Evolutionary conservation across 2,797 vertebrate species (phyloP).

Genomic region (Falco novaeseelandiae): DNA sequence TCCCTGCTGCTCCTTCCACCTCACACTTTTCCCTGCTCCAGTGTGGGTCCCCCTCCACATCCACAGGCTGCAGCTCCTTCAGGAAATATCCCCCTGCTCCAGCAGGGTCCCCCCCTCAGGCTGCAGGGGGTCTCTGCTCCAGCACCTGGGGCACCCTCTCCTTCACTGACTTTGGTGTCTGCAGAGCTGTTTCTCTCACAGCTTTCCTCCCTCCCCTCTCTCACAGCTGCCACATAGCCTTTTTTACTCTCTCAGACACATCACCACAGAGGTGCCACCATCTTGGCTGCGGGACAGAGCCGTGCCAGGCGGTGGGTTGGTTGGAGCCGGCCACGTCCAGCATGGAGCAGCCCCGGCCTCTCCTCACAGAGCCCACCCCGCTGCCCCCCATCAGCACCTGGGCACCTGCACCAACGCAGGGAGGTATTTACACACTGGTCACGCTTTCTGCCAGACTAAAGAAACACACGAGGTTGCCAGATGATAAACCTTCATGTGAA

Average conservation of each 20-base stretch:
- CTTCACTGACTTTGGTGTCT: neutral
- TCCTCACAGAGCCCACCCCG: neutral
- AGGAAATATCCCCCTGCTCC: neutral
- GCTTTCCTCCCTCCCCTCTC: neutral
- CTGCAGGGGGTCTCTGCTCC: neutral
- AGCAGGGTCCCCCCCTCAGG: neutral
- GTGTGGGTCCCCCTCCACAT: neutral
- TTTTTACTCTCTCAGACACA: neutral
- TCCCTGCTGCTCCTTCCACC: neutral
- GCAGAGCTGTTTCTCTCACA: neutral
- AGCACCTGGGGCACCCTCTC: neutral
- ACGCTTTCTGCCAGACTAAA: neutral
- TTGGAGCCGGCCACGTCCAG: neutral
- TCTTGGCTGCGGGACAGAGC: too few relatives aligned
- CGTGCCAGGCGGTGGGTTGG: accelerated
- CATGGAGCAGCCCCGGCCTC: too few relatives aligned
- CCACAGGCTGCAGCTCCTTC: neutral
- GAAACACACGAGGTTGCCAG: neutral
- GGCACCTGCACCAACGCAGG: neutral
- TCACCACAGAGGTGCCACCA: neutral
- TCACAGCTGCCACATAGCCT: accelerated
- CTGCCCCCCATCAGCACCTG: neutral
- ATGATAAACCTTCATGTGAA: neutral
- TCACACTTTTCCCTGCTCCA: neutral
- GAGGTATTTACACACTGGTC: neutral